phyloP scores from a whole-genome alignment of 1,140 invertebrate genomes.

The Mamestra configurata region DNA sequence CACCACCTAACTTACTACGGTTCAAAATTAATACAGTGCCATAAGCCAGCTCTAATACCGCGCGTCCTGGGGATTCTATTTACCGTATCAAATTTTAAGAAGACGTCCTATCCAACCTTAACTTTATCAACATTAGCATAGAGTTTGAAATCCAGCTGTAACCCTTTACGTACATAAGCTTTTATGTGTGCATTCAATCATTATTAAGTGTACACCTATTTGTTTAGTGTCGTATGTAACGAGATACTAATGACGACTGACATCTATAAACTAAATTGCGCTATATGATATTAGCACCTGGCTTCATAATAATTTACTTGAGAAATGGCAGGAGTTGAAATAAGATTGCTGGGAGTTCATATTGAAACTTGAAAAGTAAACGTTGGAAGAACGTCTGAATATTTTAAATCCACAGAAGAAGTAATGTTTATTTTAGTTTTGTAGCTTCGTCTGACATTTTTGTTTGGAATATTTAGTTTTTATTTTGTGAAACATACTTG shows the following conservation, averaged over 20 bases:
- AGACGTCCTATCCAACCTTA: conserved; percentile 53
- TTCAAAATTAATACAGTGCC: conserved; percentile 88
- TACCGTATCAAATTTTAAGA: conserved; percentile 81
- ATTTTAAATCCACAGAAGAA: conserved; percentile 16
- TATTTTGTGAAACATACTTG: no score
- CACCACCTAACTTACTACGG: conserved; percentile 87
- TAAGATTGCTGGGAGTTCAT: conserved; percentile 18
- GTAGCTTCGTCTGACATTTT: neutral
- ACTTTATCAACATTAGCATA: conserved; percentile 58
- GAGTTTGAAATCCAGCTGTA: conserved; percentile 39
- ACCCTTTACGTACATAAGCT: conserved; percentile 54
- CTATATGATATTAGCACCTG: conserved; percentile 53
- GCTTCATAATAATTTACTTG: conserved; percentile 35
- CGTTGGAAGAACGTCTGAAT: conserved; percentile 8
- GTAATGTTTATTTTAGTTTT: neutral
- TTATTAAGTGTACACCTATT: conserved; percentile 86
- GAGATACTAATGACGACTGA: conserved; percentile 82
- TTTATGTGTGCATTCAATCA: conserved; percentile 72
- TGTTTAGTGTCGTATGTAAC: conserved; percentile 85
- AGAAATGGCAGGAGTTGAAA: conserved; percentile 23
- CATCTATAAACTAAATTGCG: conserved; percentile 76
- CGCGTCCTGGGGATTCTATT: conserved; percentile 82
- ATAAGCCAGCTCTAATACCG: conserved; percentile 85
- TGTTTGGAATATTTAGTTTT: no score
- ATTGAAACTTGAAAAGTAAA: conserved; percentile 29